Percentiles rank a stretch among this genome's conserved stretches.
These are phyloP conservation scores for Netelia fuscicornis DNA, from an alignment of 2,888 invertebrate genomes.

Conservation along the genomic window DNA sequence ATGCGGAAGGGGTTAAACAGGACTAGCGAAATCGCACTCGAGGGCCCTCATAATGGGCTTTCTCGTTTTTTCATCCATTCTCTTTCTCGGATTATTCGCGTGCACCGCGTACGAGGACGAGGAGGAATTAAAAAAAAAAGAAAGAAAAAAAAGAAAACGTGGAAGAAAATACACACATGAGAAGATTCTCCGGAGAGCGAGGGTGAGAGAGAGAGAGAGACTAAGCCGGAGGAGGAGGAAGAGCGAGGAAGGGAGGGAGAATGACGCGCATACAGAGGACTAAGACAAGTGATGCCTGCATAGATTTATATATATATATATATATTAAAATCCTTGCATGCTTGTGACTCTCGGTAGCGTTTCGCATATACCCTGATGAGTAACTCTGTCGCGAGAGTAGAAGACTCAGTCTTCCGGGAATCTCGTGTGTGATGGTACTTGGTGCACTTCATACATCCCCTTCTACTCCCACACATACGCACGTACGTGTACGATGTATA, in stretches of 20 bases:
- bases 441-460: slow-evolving; percentile 43
- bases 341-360: slow-evolving; percentile 52
- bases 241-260: slow-evolving; percentile 29
- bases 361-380: slow-evolving; percentile 37
- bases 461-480: slow-evolving; percentile 5
- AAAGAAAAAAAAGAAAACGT: slow-evolving; percentile 35
- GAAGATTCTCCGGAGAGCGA: slow-evolving; percentile 66
- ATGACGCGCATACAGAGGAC: slow-evolving; percentile 42
- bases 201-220: slow-evolving; percentile 32
- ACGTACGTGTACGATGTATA: neutral
- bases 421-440: slow-evolving; percentile 60
- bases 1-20: slow-evolving; percentile 38
- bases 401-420: slow-evolving; percentile 66
- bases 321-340: slow-evolving; percentile 35
- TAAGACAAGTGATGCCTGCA: slow-evolving; percentile 63
- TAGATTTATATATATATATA: slow-evolving; percentile 10
- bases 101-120: slow-evolving; percentile 43
- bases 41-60: slow-evolving; percentile 51
- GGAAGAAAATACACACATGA: slow-evolving; percentile 68
- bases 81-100: slow-evolving; percentile 60
- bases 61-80: slow-evolving; percentile 53
- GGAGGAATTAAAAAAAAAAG: slow-evolving; percentile 32
- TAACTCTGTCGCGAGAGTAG: slow-evolving; percentile 43
- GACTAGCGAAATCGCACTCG: slow-evolving; percentile 56
- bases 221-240: slow-evolving; percentile 21